Evolutionary conservation across 2,113 vertebrate genomes (phyloP), one percentile per base, ranked within the genome.

Genomic region (Lophotis ruficrista): DNA sequence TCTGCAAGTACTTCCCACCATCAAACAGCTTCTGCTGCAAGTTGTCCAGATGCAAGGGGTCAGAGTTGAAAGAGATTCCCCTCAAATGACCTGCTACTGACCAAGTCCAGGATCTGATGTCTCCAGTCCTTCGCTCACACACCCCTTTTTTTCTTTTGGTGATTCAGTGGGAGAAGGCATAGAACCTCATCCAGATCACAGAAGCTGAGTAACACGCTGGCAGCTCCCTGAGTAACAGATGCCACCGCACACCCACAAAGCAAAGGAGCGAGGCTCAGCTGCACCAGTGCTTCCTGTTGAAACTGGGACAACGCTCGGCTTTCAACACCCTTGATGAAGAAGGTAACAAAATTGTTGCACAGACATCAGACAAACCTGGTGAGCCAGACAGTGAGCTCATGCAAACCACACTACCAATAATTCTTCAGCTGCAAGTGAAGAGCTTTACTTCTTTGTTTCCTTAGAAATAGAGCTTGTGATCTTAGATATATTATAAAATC

Each of bases 371-470:
- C 43, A 78, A 95, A 94, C 65, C 65, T 57, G 69, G 65, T 72
- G 68, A 87, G 87, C 89, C 94, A 92, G 91, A 75, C 77, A 53
- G 89, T 79, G 91, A 92, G 83, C 88, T 96, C 80, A 92, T 77
- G 78, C 83, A 92, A 93, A 89, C 50, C 92, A 66, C 85, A 69
- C 37, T 41, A 65, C 27, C 72, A 85, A 76, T 87, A 93, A 94
- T 62, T 71, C 61, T 83, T 92, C 77, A 88, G 76, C 48, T 75
- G 35, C 71, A 69, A 87, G 50, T 35, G 56, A 93, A 79, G 48
- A 75, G 64, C n/a, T 93, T 78, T 77, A 68, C 64, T 70, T 60
- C n/a, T 68, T 81, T 37, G 18, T 95, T 89, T 96, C 95, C 83
- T 92, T 72, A 96, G 89, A 96, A 94, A 76, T 86, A 95, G 72